Base-by-base conservation (phyloP, 2,888 invertebrate genomes). In the Pseudeuparius sepicola region DNA sequence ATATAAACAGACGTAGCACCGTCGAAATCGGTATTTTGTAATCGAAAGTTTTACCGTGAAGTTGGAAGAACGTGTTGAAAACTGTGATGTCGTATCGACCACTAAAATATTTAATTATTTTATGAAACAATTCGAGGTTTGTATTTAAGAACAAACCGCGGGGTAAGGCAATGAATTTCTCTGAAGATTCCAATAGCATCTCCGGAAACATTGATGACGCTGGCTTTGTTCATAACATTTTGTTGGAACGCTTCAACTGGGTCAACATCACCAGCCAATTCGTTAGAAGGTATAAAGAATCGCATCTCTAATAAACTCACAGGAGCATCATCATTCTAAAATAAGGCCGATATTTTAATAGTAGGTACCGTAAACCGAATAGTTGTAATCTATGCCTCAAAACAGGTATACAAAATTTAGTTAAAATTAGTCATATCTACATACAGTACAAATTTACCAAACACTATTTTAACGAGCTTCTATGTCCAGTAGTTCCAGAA, bases 21-120 rank as follows among this genome's bases (percentile, higher is more conserved):
- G 96, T 94, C 1, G 89, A 88, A 78, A 93, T 88, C 0, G 97
- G 96, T 50, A 98, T 97, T 67, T 99, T 98, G 70, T 98, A 99
- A 67, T 98, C 98, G 57, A 96, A 98, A 0, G 98, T 97, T 73
- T 98, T 99, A 54, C 93, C 93, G 56, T 92, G 92, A 39, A 93
- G 73, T 64, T 92, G 89, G 51, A 93, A 79, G 61, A 90, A 90
- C 0, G 85, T 73, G 31, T 87, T 84, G 63, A 88, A 94, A 39
- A 94, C 79, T 65, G 93, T 94, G 63, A 94, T 88, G 61, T 93
- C 93, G 57, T 94, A 94, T 46, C 93, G 87, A 70, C 94, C 94
- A 66, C 89, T 89, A 67, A 37, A 79, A 76, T 54, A 63, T 64
- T 61, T n/a, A n/a, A n/a, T n/a, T n/a, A n/a, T n/a, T n/a, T n/a